phyloP scores from a whole-genome alignment of 2,113 vertebrate species.

The Sterrhoptilus dennistouni region DNA sequence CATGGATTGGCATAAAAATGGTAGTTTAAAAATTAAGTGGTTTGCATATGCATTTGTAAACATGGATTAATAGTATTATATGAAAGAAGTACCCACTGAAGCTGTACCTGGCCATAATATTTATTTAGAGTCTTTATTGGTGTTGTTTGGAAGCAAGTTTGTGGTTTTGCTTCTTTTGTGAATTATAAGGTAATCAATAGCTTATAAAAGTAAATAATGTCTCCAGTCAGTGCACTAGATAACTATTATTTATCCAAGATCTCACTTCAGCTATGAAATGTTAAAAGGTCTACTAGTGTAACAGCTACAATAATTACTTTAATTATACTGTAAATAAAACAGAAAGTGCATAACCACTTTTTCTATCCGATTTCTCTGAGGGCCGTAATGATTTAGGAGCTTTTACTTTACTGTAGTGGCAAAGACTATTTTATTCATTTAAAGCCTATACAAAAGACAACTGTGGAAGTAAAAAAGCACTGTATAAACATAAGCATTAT shows the following conservation, averaged over 20 bases:
- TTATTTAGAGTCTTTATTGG: constrained; percentile 2
- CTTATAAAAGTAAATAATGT: constrained; percentile 31
- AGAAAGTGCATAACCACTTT: neutral
- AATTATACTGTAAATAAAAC: constrained; percentile 47
- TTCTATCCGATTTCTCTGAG: constrained; percentile 11
- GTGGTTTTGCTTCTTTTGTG: neutral
- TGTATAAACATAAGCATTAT: neutral
- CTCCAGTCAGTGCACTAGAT: neutral
- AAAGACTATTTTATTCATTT: constrained; percentile 37
- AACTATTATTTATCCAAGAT: constrained; percentile 9
- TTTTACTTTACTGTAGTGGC: neutral
- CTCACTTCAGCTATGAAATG: neutral
- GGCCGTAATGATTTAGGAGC: neutral
- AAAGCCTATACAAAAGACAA: constrained; percentile 23
- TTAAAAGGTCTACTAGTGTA: neutral
- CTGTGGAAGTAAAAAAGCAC: neutral
- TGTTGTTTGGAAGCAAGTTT: neutral
- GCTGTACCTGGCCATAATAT: neutral
- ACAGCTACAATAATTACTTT: constrained; percentile 3
- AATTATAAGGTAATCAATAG: neutral
- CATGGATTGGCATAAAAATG: neutral
- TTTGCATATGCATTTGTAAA: neutral
- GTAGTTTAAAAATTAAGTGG: neutral
- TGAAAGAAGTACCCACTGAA: neutral
- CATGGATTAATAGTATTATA: neutral